phyloP scores from a whole-genome alignment of 2,113 vertebrate genomes.

The Oncorhynchus gorbuscha region DNA sequence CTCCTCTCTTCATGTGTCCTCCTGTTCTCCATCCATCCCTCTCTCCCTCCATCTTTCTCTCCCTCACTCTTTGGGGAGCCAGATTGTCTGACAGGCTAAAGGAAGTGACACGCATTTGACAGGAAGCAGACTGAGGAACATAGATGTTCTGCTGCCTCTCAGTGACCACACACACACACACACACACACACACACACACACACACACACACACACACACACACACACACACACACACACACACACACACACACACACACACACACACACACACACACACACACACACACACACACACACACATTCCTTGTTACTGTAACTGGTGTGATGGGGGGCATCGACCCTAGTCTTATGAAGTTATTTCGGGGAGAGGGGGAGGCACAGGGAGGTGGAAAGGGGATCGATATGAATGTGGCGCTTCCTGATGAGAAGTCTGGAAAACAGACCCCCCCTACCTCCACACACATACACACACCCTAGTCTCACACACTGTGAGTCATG shows the following conservation, averaged over 20 bases:
- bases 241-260: conserved; percentile 9
- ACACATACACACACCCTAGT: too few relatives aligned
- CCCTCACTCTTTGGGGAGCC: conserved; percentile 3
- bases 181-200: conserved; percentile 13
- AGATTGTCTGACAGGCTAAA: conserved; percentile 16
- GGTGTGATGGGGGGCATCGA: neutral
- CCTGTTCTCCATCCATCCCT: neutral
- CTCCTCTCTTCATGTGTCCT: neutral
- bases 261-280: conserved; percentile 6
- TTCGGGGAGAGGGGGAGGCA: neutral
- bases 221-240: conserved; percentile 8
- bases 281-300: conserved; percentile 9
- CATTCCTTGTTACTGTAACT: neutral
- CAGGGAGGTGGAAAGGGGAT: neutral
- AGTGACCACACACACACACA: conserved; percentile 1
- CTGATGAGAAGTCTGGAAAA: too few relatives aligned
- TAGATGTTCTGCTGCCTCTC: conserved; percentile 25
- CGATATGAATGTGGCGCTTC: neutral
- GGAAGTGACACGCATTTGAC: conserved; percentile 50
- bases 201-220: conserved; percentile 11
- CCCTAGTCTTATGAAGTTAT: neutral
- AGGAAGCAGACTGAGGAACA: conserved; percentile 34
- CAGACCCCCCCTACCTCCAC: too few relatives aligned
- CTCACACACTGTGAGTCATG: too few relatives aligned
- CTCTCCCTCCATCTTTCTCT: neutral